Conservation (phyloP, 2,113 vertebrate species). For the Myocastor coypus region DNA sequence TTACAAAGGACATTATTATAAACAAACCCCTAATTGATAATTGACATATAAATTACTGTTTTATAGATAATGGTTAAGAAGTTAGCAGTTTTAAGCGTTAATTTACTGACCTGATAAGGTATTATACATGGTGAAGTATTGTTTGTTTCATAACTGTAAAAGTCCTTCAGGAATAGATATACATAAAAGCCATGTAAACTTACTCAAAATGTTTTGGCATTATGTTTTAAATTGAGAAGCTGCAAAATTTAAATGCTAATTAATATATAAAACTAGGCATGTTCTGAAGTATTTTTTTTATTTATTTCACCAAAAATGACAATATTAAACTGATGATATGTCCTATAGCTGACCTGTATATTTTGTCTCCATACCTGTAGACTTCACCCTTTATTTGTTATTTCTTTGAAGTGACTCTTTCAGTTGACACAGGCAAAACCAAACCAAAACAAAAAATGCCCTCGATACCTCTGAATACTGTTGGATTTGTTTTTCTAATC, state of each 20-base stretch:
- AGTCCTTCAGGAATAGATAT: not conserved
- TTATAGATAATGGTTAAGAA: constrained; percentile 6
- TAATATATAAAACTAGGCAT: not conserved
- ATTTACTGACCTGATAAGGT: not conserved
- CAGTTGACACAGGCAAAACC: not conserved
- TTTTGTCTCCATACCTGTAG: not conserved
- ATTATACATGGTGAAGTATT: not conserved
- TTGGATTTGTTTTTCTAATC: constrained; percentile 39
- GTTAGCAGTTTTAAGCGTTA: not conserved
- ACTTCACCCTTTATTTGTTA: not conserved
- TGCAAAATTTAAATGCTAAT: not conserved
- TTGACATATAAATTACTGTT: not conserved
- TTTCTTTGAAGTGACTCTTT: not conserved
- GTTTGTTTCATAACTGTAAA: not conserved
- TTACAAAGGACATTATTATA: not conserved
- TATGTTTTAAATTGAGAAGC: constrained; percentile 29
- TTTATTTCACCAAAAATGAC: not conserved
- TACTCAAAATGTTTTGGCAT: not conserved
- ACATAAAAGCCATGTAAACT: not conserved
- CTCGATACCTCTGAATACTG: not conserved
- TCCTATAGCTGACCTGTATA: not conserved
- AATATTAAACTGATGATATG: not conserved
- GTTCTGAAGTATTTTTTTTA: constrained; percentile 16
- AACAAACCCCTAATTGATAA: not conserved
- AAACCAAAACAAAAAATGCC: not conserved